Conservation (phyloP, 2,113 vertebrate genomes). For the Tachycineta bicolor region DNA sequence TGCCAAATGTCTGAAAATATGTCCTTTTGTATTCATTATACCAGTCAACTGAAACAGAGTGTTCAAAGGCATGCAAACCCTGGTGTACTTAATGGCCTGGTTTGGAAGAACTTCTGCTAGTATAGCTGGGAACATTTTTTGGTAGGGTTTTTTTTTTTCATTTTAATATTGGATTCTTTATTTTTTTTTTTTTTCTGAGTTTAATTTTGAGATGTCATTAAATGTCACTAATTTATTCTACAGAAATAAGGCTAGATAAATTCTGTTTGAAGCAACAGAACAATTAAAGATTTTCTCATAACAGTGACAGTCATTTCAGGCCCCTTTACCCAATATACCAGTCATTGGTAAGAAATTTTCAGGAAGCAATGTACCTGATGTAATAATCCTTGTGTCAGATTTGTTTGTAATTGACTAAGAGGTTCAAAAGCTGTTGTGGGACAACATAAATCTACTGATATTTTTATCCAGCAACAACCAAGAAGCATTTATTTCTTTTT, state of each 20-base stretch:
- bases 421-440: background rate
- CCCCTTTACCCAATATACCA: background rate
- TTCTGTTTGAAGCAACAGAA: background rate
- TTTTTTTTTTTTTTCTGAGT: background rate
- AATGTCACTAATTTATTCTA: background rate
- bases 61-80: background rate
- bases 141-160: background rate
- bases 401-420: background rate
- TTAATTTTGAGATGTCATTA: background rate
- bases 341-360: background rate
- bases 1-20: background rate
- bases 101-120: background rate
- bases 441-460: background rate
- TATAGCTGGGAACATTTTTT: background rate
- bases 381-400: background rate
- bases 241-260: background rate
- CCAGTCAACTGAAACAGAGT: background rate
- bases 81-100: background rate
- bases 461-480: background rate
- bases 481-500: background rate
- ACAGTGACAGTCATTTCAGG: background rate
- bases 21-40: background rate
- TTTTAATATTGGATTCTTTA: background rate
- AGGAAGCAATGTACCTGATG: background rate
- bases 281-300: background rate